Conservation (phyloP, 2,113 vertebrate genomes). For the Malurus cyaneus region DNA sequence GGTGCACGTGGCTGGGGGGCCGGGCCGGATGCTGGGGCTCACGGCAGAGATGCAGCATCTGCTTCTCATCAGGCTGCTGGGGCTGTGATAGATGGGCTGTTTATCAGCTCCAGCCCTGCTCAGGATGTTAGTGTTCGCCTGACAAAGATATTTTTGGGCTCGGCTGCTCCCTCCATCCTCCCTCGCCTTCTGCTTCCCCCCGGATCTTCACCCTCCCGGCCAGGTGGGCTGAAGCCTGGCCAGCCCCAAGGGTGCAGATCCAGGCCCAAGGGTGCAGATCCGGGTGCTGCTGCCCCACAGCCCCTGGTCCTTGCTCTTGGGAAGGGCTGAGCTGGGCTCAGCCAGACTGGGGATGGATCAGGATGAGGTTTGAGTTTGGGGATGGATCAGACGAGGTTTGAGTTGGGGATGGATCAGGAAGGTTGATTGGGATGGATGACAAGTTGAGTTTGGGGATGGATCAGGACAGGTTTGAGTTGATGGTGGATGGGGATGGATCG, state of each 20-base stretch:
- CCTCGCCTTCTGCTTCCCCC: background rate
- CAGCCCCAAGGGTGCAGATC: too few species aligned
- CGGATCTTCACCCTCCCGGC: background rate
- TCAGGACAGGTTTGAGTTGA: too few species aligned
- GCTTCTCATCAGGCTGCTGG: constrained; percentile 63
- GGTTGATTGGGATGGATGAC: too few species aligned
- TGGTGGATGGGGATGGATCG: too few species aligned
- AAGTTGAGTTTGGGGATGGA: background rate
- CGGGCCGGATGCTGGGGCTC: constrained; percentile 38
- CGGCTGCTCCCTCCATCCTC: background rate
- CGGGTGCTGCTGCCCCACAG: background rate
- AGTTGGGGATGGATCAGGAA: background rate
- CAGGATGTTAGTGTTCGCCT: constrained; percentile 73
- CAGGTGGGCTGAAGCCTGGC: background rate
- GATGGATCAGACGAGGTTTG: fast-evolving
- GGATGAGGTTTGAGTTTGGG: background rate
- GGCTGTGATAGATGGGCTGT: constrained; percentile 66
- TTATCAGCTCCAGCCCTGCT: constrained; percentile 55
- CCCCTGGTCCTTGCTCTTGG: background rate
- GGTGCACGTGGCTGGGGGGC: background rate
- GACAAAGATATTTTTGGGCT: constrained; percentile 26
- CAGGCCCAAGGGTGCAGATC: background rate
- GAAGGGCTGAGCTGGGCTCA: background rate
- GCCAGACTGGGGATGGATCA: background rate
- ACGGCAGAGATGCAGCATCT: constrained; percentile 65